phyloP scores from a whole-genome alignment of 2,888 invertebrate genomes.

The Chesias legatella region DNA sequence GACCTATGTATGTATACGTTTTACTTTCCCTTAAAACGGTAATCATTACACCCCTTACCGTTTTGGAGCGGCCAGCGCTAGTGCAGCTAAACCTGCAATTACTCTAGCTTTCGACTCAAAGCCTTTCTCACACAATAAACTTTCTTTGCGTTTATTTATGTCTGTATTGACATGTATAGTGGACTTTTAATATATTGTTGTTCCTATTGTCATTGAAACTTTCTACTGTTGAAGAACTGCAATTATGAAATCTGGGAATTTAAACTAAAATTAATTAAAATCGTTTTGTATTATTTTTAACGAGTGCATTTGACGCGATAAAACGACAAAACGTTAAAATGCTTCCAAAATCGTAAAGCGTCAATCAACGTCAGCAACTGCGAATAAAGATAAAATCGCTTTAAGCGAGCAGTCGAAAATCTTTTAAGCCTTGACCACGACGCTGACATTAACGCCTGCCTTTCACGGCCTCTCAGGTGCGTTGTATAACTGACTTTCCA shows the following conservation, averaged over 20 bases:
- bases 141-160: slow-evolving; percentile 46
- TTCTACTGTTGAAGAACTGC: too few relatives aligned
- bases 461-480: slow-evolving; percentile 75
- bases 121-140: slow-evolving; percentile 56
- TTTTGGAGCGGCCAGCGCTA: slow-evolving; percentile 20
- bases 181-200: slow-evolving; percentile 24
- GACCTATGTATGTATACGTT: too few relatives aligned
- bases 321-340: neutral
- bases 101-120: slow-evolving; percentile 70
- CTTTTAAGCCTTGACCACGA: slow-evolving; percentile 74
- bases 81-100: slow-evolving; percentile 36
- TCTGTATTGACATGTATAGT: slow-evolving; percentile 33
- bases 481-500: slow-evolving; percentile 79
- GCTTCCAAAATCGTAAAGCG: slow-evolving; percentile 18
- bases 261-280: too few relatives aligned
- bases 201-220: slow-evolving; percentile 11
- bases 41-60: slow-evolving; percentile 25
- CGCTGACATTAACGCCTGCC: slow-evolving; percentile 74
- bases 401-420: slow-evolving; percentile 63
- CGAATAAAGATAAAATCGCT: slow-evolving; percentile 51
- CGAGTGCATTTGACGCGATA: too few relatives aligned
- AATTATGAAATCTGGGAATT: too few relatives aligned
- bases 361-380: slow-evolving; percentile 40
- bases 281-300: too few relatives aligned
- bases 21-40: too few relatives aligned